These are phyloP conservation scores for Actinia equina DNA, from an alignment of 64 coral and sea anemone species.

Conservation along the genomic window DNA sequence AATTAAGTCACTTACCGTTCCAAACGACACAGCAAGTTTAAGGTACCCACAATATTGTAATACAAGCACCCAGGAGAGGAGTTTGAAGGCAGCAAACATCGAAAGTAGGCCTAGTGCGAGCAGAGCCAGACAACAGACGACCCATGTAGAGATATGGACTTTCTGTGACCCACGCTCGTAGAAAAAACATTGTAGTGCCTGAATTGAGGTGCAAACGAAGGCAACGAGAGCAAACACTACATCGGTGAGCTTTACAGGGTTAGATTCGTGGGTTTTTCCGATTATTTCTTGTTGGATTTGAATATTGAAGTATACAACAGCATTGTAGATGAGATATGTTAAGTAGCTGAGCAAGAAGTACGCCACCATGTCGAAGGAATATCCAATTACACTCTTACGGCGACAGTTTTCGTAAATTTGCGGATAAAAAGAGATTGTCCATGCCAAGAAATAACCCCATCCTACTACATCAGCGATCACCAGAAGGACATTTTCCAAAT, in stretches of 20 bases:
- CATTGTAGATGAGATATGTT: constrained; percentile 77
- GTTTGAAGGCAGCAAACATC: constrained; percentile 23
- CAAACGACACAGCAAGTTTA: constrained; percentile 76
- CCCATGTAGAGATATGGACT: constrained; percentile 44
- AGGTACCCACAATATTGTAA: constrained; percentile 81
- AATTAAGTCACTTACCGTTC: constrained; percentile 40
- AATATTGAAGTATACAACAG: constrained; percentile 53
- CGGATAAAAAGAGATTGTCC: constrained; percentile 80
- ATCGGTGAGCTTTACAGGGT: constrained; percentile 72
- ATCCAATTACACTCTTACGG: constrained; percentile 72
- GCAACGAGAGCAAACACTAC: constrained; percentile 69
- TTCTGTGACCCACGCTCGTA: constrained; percentile 78
- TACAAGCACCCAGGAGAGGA: constrained; percentile 53
- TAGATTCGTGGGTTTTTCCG: constrained; percentile 42
- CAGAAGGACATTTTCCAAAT: constrained; percentile 16
- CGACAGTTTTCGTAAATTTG: constrained; percentile 93
- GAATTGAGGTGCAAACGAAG: constrained; percentile 48
- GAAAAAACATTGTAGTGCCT: constrained; percentile 56
- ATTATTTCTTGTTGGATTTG: constrained; percentile 48
- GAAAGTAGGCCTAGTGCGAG: constrained; percentile 32
- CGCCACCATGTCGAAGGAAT: constrained; percentile 79
- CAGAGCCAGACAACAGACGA: constrained; percentile 26
- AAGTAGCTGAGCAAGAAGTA: constrained; percentile 83
- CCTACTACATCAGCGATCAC: constrained; percentile 65
- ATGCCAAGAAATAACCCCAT: constrained; percentile 82